Conservation (phyloP, 2,113 vertebrate species). For the Corythaixoides concolor region DNA sequence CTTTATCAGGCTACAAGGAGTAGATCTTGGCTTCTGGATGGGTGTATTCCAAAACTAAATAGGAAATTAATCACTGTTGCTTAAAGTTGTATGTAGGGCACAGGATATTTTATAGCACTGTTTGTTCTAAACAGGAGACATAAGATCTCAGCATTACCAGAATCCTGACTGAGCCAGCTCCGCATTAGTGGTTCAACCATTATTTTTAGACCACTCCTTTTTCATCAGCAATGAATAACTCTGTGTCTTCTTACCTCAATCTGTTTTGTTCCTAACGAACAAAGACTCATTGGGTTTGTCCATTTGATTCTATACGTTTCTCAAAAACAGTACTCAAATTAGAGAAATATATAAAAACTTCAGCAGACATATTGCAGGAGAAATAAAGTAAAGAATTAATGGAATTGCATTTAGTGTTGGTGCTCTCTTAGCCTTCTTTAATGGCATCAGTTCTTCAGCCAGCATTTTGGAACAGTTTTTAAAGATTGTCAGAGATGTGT, state of each 20-base stretch:
- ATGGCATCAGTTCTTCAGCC: not conserved
- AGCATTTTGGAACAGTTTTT: not conserved
- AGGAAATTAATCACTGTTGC: not conserved
- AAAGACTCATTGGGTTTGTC: not conserved
- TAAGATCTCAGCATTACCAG: not conserved
- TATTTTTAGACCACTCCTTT: not conserved
- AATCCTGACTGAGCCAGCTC: not conserved
- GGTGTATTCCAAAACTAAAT: not conserved
- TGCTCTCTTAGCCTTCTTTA: not conserved
- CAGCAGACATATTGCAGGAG: not conserved
- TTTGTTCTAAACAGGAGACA: not conserved
- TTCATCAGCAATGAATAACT: not conserved
- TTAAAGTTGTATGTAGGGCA: not conserved
- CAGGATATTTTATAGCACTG: not conserved
- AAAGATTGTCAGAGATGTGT: not conserved
- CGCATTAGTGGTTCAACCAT: not conserved
- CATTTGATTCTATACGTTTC: not conserved
- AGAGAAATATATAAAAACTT: not conserved
- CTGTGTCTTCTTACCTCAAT: not conserved
- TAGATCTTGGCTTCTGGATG: not conserved
- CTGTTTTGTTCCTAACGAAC: not conserved
- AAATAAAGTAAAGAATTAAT: not conserved
- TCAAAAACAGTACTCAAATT: not conserved
- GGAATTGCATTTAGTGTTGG: not conserved
- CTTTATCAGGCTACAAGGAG: not conserved